Conservation (phyloP, 2,797 vertebrate species). For the Pantherophis vulpinus region DNA sequence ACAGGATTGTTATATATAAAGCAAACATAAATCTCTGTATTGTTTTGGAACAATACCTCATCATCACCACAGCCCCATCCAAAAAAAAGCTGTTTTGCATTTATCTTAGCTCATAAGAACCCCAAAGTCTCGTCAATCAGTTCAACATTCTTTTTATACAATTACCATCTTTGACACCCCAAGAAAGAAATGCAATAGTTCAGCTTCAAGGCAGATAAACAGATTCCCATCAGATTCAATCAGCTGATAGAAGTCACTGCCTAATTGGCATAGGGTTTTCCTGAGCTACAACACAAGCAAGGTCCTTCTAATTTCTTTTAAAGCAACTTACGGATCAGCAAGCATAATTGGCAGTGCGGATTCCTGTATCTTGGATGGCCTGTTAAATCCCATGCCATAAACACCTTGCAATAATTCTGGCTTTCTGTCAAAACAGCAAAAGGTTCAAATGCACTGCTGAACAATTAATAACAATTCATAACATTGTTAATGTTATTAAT, state of each 20-base stretch:
- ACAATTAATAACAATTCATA: neutral
- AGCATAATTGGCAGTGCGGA: conserved; percentile 66
- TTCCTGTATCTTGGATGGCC: conserved; percentile 77
- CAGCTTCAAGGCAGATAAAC: neutral
- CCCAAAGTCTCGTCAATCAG: neutral
- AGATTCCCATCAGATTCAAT: neutral
- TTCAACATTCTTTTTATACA: neutral
- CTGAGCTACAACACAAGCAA: neutral
- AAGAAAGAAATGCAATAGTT: neutral
- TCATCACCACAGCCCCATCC: neutral
- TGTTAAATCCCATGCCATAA: conserved; percentile 76
- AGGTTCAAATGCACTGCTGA: neutral
- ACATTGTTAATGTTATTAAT: neutral
- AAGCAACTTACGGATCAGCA: conserved; percentile 73
- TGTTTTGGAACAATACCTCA: neutral
- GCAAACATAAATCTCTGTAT: neutral
- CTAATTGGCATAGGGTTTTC: neutral
- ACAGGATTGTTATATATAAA: neutral
- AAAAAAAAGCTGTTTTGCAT: neutral
- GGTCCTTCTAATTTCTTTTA: neutral
- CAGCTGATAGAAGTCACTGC: neutral
- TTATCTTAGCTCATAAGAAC: neutral
- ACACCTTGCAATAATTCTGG: conserved; percentile 68
- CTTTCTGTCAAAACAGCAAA: conserved; percentile 60
- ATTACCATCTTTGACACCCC: neutral